phyloP scores from a whole-genome alignment of 2,113 vertebrate genomes.

The Balaeniceps rex region DNA sequence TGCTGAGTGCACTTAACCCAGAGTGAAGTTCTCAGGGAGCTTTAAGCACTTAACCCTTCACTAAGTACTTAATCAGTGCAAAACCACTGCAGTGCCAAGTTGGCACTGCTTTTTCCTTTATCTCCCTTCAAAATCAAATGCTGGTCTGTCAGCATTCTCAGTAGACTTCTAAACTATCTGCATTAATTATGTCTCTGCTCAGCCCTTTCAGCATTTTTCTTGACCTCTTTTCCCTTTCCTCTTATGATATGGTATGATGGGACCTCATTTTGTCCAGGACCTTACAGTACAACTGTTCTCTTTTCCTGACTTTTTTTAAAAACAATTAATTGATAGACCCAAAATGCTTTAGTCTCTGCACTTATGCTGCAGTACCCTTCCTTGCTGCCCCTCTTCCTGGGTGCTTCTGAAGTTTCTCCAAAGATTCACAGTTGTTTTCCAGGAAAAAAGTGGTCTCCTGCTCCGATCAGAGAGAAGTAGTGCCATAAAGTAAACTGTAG shows the following conservation, averaged over 20 bases:
- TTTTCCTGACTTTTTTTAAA: neutral
- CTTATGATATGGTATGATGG: neutral
- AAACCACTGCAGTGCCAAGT: neutral
- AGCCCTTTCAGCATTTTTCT: neutral
- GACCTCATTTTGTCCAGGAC: neutral
- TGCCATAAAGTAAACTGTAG: neutral
- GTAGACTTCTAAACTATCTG: neutral
- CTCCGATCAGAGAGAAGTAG: neutral
- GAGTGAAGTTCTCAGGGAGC: neutral
- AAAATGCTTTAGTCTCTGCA: neutral
- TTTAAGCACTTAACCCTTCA: slow-evolving; percentile 12
- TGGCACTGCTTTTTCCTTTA: neutral
- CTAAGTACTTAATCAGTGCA: slow-evolving; percentile 3
- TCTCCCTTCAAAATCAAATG: neutral
- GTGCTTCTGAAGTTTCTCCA: neutral
- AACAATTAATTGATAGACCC: neutral
- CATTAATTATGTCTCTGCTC: neutral
- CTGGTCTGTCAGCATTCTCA: neutral
- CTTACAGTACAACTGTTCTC: neutral
- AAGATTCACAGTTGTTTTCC: neutral
- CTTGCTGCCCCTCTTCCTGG: neutral
- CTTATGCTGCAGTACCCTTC: neutral
- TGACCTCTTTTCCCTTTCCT: neutral
- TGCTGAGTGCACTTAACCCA: neutral
- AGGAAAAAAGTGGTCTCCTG: neutral